Evolutionary conservation across 2,888 invertebrate genomes (phyloP).

Genomic region (Drosophila stalkeri): DNA sequence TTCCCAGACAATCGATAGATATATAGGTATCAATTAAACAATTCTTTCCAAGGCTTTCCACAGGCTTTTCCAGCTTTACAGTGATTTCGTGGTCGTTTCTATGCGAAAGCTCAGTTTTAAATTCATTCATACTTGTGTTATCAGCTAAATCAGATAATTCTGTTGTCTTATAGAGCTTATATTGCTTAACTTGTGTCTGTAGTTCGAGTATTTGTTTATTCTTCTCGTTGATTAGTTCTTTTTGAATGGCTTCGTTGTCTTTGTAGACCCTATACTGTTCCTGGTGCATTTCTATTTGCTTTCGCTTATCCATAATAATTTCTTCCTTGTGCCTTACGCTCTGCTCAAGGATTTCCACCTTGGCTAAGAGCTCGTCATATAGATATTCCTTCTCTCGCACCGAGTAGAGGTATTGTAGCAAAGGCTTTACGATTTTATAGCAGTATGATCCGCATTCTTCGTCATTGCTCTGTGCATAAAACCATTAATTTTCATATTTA

Average conservation of each 20-base stretch:
- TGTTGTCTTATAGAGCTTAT: neutral
- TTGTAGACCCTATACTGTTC: conserved; percentile 11
- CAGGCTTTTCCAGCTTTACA: neutral
- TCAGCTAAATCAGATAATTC: neutral
- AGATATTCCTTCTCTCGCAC: conserved; percentile 3
- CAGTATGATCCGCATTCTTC: conserved; percentile 18
- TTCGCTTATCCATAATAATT: neutral
- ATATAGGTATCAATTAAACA: neutral
- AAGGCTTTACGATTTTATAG: conserved; percentile 24
- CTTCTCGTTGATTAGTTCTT: conserved; percentile 1
- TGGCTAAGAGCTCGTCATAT: neutral
- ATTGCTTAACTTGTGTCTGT: neutral
- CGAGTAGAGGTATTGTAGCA: conserved; percentile 9
- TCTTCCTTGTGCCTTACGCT: conserved; percentile 1
- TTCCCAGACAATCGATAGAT: neutral
- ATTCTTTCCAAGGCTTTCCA: neutral
- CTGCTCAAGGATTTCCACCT: conserved; percentile 1
- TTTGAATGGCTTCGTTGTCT: neutral
- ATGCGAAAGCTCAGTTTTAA: neutral
- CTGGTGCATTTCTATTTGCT: conserved; percentile 1
- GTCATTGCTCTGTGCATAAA: conserved; percentile 1
- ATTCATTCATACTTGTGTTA: neutral
- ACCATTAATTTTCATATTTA: too few species aligned
- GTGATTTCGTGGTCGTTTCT: neutral
- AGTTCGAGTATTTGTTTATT: conserved; percentile 4